A percentile compares a stretch with the other conserved stretches of the same genome.
phyloP scores from a whole-genome alignment of 2,113 vertebrate genomes.

The Brienomyrus longianalis region DNA sequence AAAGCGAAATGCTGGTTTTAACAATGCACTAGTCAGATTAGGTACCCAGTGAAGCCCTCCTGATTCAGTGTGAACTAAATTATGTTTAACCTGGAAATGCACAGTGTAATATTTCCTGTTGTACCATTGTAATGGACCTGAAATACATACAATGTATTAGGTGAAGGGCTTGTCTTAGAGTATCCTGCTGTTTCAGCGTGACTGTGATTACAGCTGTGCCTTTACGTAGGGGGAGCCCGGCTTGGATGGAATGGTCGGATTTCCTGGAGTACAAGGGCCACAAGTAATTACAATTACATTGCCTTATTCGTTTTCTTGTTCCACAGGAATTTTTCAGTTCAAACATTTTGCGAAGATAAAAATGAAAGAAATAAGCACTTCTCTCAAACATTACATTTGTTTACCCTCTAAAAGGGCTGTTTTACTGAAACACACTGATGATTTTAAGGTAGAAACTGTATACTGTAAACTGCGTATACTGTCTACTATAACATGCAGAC shows the following conservation, averaged over 20 bases:
- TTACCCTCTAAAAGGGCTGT: neutral
- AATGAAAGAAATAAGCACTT: neutral
- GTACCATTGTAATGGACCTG: neutral
- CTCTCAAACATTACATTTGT: neutral
- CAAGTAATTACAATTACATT: constrained; percentile 46
- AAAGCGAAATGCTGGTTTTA: neutral
- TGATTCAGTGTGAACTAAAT: neutral
- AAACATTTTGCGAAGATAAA: neutral
- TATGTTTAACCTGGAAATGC: neutral
- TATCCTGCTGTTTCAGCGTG: neutral
- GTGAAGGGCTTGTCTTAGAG: neutral
- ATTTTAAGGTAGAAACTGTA: neutral
- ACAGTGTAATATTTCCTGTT: neutral
- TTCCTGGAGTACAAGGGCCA: constrained; percentile 51
- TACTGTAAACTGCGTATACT: neutral
- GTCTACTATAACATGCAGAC: neutral
- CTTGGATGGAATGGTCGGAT: constrained; percentile 41
- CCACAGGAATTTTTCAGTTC: neutral
- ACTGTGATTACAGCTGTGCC: neutral
- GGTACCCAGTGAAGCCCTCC: neutral
- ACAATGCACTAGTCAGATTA: neutral
- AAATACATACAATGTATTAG: neutral
- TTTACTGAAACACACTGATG: neutral
- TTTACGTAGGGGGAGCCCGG: constrained; percentile 55
- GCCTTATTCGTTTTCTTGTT: neutral